Conservation (phyloP, 2,113 vertebrate genomes). For the Spermophilus dauricus region DNA sequence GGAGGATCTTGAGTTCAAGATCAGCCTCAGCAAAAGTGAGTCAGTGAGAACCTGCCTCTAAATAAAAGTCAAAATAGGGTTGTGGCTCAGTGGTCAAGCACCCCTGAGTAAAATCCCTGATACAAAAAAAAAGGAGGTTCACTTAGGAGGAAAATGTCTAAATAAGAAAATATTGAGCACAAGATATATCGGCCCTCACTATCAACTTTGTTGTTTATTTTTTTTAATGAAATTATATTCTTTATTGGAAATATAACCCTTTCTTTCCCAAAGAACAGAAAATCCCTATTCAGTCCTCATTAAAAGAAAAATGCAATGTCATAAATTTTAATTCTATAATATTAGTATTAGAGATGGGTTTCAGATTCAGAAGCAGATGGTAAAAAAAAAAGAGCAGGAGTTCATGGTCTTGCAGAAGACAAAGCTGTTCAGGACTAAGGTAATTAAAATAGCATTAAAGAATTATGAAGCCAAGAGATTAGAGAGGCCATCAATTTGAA, state of each 20-base stretch:
- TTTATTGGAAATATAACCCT: neutral
- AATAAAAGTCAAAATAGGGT: too few species aligned
- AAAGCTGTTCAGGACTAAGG: neutral
- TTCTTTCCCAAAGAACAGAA: too few species aligned
- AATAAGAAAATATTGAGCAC: conserved; percentile 35
- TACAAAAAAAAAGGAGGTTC: neutral
- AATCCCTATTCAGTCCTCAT: neutral
- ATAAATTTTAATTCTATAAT: conserved; percentile 12
- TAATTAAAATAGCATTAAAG: neutral
- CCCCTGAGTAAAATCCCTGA: too few species aligned
- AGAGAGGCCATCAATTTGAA: neutral
- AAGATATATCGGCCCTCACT: neutral
- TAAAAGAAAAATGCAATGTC: conserved; percentile 24
- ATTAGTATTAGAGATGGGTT: neutral
- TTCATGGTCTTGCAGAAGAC: neutral
- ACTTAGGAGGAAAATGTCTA: neutral
- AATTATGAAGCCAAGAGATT: neutral
- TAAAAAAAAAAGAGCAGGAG: conserved; percentile 17
- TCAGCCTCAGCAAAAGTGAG: too few species aligned
- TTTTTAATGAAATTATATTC: conserved; percentile 25
- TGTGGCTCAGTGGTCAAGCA: too few species aligned
- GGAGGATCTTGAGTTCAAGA: too few species aligned
- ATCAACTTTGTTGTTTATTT: neutral
- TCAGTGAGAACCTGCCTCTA: too few species aligned
- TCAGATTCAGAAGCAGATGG: neutral